Percentiles rank a stretch among this genome's conserved stretches.
These are phyloP conservation scores for Drosophila rellima DNA, from an alignment of 2,888 invertebrate species.

Conservation along the genomic window DNA sequence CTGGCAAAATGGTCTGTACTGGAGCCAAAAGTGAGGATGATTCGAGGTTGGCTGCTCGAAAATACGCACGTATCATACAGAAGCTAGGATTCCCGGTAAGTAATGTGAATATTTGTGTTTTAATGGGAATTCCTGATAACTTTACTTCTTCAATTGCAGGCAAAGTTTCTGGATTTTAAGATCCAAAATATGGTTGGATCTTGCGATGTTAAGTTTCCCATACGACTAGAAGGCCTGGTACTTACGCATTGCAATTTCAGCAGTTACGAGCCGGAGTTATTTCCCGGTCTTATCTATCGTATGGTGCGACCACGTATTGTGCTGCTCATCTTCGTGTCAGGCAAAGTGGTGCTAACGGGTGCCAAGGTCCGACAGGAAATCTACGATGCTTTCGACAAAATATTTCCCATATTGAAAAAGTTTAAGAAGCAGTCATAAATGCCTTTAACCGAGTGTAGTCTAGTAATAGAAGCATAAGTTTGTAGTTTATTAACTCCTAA, in stretches of 20 bases:
- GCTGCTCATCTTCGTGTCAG: slow-evolving; percentile 98
- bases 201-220: slow-evolving; percentile 92
- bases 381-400: slow-evolving; percentile 98
- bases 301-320: slow-evolving; percentile 99
- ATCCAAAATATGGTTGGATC: slow-evolving; percentile 93
- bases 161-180: slow-evolving; percentile 93
- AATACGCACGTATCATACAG: slow-evolving; percentile 94
- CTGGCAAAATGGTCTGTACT: slow-evolving; percentile 94
- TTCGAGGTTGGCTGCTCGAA: slow-evolving; percentile 91
- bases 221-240: slow-evolving; percentile 91
- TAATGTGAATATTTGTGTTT: neutral
- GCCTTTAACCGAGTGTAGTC: slow-evolving; percentile 13
- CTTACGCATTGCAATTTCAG: slow-evolving; percentile 92
- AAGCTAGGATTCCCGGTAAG: slow-evolving; percentile 92
- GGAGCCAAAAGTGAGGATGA: slow-evolving; percentile 94
- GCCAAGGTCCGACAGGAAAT: slow-evolving; percentile 96
- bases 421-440: slow-evolving; percentile 92
- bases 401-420: slow-evolving; percentile 98
- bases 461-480: slow-evolving; percentile 17
- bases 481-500: slow-evolving; percentile 37
- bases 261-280: slow-evolving; percentile 98
- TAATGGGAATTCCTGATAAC: neutral
- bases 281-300: slow-evolving; percentile 98
- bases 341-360: slow-evolving; percentile 99
- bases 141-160: slow-evolving; percentile 86